phyloP scores from a whole-genome alignment of 2,888 invertebrate species.

The Rhodophaea formosa region DNA sequence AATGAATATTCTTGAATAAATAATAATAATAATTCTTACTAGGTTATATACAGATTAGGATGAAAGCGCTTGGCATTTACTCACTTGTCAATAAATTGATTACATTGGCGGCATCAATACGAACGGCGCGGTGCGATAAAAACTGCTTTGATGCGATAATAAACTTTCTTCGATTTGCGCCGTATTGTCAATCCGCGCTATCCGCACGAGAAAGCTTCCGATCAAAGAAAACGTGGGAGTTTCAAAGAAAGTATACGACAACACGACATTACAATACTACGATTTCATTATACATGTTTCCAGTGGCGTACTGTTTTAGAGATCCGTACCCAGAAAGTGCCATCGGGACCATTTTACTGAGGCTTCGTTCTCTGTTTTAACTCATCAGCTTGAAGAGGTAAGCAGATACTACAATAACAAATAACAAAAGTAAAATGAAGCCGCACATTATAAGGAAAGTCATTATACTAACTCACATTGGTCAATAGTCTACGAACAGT shows the following conservation, averaged over 20 bases:
- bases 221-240: conserved; percentile 77
- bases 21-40: too few species aligned
- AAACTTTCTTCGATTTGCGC: conserved; percentile 57
- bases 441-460: too few species aligned
- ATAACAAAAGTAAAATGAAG: too few species aligned
- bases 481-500: too few species aligned
- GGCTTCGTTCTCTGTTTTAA: too few species aligned
- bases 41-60: too few species aligned
- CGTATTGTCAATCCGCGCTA: conserved; percentile 57
- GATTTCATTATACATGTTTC: conserved; percentile 56
- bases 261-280: conserved; percentile 48
- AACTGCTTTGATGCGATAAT: conserved; percentile 13
- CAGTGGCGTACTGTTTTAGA: conserved; percentile 55
- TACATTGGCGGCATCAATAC: not conserved
- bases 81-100: not conserved
- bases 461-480: too few species aligned
- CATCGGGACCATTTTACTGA: not conserved
- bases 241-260: conserved; percentile 59
- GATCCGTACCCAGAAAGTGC: not conserved
- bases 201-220: conserved; percentile 66
- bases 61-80: not conserved
- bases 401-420: too few species aligned
- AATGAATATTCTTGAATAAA: too few species aligned
- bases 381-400: too few species aligned
- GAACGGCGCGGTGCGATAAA: not conserved